Base-by-base conservation (phyloP, 2,888 invertebrate species). In the Coleophora deauratella region DNA sequence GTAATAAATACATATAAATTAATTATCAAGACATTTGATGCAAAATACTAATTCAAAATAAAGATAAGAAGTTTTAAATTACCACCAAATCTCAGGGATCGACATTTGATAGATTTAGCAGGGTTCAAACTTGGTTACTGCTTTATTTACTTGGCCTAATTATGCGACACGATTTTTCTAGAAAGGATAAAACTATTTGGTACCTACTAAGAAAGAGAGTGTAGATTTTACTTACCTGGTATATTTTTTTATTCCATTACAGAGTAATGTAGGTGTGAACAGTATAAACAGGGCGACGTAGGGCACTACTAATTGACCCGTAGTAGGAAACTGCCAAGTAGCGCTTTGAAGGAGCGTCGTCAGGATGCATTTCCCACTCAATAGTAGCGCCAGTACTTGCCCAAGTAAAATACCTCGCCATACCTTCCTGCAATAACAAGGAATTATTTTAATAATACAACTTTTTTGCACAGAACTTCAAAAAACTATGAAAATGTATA, bases 281-380 rank as follows among this genome's bases (percentile, higher is more conserved):
- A 93, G 88, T 54, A 93, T 80, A 59, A 92, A 91, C 52, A 95
- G 86, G 50, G 92, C 85, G 52, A 91, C 84, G 68, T 96, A 96
- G 60, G 93, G 94, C 38, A 93, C 88, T 58, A 95, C 90, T 52
- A 91, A 90, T 76, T 95, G 95, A 37, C 91, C 94, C 52, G 94
- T 93, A 8, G 93, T 93, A 27, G 93, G 89, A 50, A 91, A 89
- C 44, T 93, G 89, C 60, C 90, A 89, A 48, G 90, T 88, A 46
- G 89, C 87, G 55, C 90, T 89, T 59, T 91, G 91, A 38, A 93
- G 87, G 49, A 91, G 77, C 54, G 93, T 91, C 47, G 91, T 92
- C 51, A 91, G 74, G 39, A 92, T 88, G 59, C 92, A 94, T 64
- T 93, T 93, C 35, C 91, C 90, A 73, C 94, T 94, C 38, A 95